Evolutionary conservation across 1,140 invertebrate species (phyloP).

Genomic region (Cyphomyrmex costatus): DNA sequence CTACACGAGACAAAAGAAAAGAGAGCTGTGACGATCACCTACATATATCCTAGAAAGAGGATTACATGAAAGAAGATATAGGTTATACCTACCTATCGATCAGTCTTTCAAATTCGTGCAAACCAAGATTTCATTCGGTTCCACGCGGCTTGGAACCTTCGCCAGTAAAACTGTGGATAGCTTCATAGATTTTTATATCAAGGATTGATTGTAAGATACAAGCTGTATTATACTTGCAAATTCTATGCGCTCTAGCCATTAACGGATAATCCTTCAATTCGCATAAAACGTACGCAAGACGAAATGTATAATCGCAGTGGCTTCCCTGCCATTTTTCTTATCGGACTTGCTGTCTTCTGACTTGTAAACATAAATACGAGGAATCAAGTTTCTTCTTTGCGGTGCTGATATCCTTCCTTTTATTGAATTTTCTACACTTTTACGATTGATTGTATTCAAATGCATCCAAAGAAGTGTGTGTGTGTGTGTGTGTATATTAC

Average conservation of each 20-base stretch:
- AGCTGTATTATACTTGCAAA: conserved; percentile 67
- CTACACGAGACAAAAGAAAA: not conserved
- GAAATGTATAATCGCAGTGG: conserved; percentile 1
- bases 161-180: conserved; percentile 45
- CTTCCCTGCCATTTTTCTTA: conserved; percentile 22
- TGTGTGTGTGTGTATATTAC: not conserved
- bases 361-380: not conserved
- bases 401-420: conserved; percentile 22
- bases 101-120: conserved; percentile 12
- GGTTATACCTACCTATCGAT: conserved; percentile 39
- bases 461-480: not conserved
- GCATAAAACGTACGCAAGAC: not conserved
- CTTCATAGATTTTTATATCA: conserved; percentile 74
- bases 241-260: conserved; percentile 48
- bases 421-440: conserved; percentile 35
- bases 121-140: not conserved
- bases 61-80: not conserved
- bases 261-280: not conserved
- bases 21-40: conserved; percentile 46
- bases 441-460: conserved; percentile 27
- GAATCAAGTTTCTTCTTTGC: conserved; percentile 15
- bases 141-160: conserved; percentile 35
- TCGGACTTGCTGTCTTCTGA: conserved; percentile 6
- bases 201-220: conserved; percentile 68
- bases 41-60: conserved; percentile 34